Base-by-base conservation (phyloP, 2,797 vertebrate species). In the Melanotaenia trifasciata region DNA sequence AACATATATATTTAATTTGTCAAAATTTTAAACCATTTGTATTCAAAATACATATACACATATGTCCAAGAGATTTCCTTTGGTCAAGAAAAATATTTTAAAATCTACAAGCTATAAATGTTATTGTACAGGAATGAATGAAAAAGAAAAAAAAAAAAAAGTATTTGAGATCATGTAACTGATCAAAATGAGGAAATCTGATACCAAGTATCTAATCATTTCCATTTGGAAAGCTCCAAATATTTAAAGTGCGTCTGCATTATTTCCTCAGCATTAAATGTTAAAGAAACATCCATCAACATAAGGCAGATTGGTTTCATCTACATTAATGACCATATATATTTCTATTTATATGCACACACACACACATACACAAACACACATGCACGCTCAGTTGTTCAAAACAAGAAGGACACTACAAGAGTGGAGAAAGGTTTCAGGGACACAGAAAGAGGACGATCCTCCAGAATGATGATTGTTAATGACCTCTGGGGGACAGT, bases 191-290 rank as follows among this genome's bases (percentile, higher is more conserved):
- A 89, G 92, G 87, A 84, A 84, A 77, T 84, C 91, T 94, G 97
- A 99, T 96, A 98, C 97, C 90, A 96, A 89, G 97, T 98, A 98
- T 98, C 97, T 94, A 95, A 94, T 96, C 91, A 90, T 94, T 93
- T 90, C 64, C 87, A 97, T 96, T 94, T 96, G 96, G 96, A 94
- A 85, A 75, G 89, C 84, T 95, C 96, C 96, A 97, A 95, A 97
- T 96, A 94, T 95, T 92, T 98, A 99, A 99, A 99, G 98, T 99
- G 98, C 98, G 95, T 95, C 89, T 87, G 96, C 90, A 89, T 92
- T 86, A 90, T 92, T 94, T 89, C 90, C 92, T 93, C 91, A 92
- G 86, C 90, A 90, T 85, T 83, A 87, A 74, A 90, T 88, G 88
- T 84, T 80, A 93, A 92, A 90, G 83, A 87, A 89, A 94, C 89